Percentiles rank a stretch among this genome's conserved stretches.
Conservation (phyloP, 2,888 invertebrate genomes). For the Silvanus unidentatus region DNA sequence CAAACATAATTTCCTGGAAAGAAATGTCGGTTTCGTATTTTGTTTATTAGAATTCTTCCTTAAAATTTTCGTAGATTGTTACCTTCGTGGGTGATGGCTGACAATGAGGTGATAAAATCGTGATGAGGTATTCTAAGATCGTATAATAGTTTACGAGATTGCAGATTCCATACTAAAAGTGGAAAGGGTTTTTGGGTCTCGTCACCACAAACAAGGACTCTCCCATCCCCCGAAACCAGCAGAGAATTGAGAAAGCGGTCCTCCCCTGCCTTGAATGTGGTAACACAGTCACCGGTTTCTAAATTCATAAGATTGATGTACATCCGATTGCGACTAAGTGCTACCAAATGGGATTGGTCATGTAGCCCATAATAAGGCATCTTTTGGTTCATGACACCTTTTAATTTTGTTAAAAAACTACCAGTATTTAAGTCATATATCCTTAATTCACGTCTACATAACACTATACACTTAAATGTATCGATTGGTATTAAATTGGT, state of each 20-base stretch:
- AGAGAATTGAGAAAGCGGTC: conserved; percentile 84
- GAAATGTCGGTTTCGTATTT: not conserved
- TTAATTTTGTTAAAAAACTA: conserved; percentile 62
- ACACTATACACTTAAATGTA: conserved; percentile 67
- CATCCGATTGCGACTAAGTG: conserved; percentile 81
- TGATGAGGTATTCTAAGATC: conserved; percentile 85
- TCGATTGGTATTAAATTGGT: conserved; percentile 73
- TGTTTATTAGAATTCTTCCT: not conserved
- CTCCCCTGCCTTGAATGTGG: conserved; percentile 87
- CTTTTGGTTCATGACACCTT: conserved; percentile 88
- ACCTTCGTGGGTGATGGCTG: conserved; percentile 82
- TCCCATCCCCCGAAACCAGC: conserved; percentile 81
- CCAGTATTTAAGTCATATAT: conserved; percentile 77
- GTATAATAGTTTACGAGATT: conserved; percentile 76
- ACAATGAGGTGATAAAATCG: conserved; percentile 77
- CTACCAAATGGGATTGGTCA: conserved; percentile 72
- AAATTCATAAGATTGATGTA: conserved; percentile 84
- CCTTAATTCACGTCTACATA: conserved; percentile 74
- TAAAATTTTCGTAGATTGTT: conserved; percentile 7
- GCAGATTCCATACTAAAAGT: conserved; percentile 81
- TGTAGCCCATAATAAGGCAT: conserved; percentile 87
- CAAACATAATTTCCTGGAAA: conserved; percentile 62
- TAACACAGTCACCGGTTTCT: conserved; percentile 73
- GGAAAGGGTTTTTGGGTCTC: conserved; percentile 91
- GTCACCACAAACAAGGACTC: conserved; percentile 82